These are phyloP conservation scores for Lophius piscatorius DNA, from an alignment of 2,113 vertebrate genomes.

Conservation along the genomic window DNA sequence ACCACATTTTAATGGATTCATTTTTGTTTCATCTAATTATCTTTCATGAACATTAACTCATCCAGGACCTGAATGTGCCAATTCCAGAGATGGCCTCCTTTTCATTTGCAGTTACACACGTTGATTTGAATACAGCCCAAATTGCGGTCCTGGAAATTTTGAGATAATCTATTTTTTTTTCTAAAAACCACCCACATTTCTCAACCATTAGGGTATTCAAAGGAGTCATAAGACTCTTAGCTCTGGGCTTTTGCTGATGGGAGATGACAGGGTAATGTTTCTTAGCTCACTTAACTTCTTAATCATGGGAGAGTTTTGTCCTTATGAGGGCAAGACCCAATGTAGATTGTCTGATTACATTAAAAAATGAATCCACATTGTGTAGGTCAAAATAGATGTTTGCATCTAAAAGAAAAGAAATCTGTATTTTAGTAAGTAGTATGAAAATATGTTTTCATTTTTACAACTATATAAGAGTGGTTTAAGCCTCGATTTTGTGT, in stretches of 20 bases:
- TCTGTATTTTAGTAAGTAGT: background rate
- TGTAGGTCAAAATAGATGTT: too few relatives aligned
- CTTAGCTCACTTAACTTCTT: too few relatives aligned
- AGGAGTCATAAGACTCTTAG: too few relatives aligned
- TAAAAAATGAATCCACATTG: too few relatives aligned
- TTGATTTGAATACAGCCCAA: background rate
- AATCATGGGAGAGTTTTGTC: background rate
- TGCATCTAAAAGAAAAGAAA: too few relatives aligned
- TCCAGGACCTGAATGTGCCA: background rate
- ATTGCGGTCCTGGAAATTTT: background rate
- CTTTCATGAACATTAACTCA: background rate
- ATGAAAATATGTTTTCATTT: background rate
- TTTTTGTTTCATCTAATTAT: background rate
- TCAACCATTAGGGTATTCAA: too few relatives aligned
- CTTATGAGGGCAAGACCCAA: background rate
- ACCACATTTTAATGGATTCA: background rate
- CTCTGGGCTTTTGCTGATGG: slow-evolving; percentile 18
- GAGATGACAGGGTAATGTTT: slow-evolving; percentile 27
- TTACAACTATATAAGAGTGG: background rate
- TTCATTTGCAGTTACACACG: background rate
- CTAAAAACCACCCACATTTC: too few relatives aligned
- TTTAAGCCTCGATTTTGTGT: background rate
- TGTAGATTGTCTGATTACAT: too few relatives aligned
- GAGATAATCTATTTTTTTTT: background rate
- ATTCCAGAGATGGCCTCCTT: background rate